Evolutionary conservation across 2,113 vertebrate genomes (phyloP).

Genomic region (Varanus salvator): DNA sequence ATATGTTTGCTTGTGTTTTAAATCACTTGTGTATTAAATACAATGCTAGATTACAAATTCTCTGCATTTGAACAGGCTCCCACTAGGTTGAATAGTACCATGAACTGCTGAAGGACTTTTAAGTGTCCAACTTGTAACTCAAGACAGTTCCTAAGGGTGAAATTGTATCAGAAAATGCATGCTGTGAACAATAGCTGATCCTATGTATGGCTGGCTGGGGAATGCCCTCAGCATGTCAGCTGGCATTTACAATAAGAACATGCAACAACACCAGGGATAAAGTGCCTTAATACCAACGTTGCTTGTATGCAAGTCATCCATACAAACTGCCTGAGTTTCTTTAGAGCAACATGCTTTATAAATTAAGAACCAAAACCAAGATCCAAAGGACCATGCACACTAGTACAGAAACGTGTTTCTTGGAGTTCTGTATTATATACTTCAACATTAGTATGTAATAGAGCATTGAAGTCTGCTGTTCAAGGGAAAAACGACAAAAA

Average conservation of each 20-base stretch:
- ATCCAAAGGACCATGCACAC: background rate
- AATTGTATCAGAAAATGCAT: too few species aligned
- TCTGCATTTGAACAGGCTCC: too few species aligned
- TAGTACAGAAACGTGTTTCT: background rate
- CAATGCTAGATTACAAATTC: too few species aligned
- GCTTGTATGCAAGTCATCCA: background rate
- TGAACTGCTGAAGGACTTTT: too few species aligned
- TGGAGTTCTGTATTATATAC: background rate
- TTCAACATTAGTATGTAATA: background rate
- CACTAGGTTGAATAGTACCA: too few species aligned
- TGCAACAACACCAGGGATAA: background rate
- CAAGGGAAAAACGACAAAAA: background rate
- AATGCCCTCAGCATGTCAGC: background rate
- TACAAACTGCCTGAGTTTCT: background rate
- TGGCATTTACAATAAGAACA: background rate
- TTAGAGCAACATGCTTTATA: background rate
- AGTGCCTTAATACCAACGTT: background rate
- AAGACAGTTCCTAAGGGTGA: too few species aligned
- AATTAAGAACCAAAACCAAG: background rate
- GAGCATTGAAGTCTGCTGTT: background rate
- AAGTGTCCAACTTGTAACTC: too few species aligned
- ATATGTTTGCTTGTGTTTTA: too few species aligned
- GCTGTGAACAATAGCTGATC: too few species aligned
- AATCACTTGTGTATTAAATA: too few species aligned
- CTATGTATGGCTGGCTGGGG: too few species aligned